These are phyloP conservation scores for Noctua janthe DNA, from an alignment of 2,888 invertebrate species.

Conservation along the genomic window DNA sequence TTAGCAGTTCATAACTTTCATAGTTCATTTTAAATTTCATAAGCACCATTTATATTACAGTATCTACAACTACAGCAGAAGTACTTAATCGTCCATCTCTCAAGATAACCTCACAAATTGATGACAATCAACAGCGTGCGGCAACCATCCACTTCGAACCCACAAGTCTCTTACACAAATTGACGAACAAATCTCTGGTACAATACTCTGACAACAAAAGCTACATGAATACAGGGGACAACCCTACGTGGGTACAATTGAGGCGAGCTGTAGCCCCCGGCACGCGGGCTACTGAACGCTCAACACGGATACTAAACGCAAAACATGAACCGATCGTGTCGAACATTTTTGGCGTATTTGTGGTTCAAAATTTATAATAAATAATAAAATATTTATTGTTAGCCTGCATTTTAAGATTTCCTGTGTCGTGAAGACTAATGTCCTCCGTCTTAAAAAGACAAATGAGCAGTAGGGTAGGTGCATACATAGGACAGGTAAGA, in stretches of 20 bases:
- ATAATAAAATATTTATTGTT: background rate
- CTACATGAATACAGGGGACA: constrained; percentile 25
- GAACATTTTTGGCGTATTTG: constrained; percentile 13
- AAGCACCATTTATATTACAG: background rate
- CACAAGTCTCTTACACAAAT: background rate
- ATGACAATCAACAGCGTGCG: background rate
- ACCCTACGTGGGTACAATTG: constrained; percentile 41
- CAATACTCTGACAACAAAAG: constrained; percentile 29
- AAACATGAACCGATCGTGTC: constrained; percentile 38
- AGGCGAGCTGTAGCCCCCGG: constrained; percentile 34
- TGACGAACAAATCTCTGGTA: background rate
- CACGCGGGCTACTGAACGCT: constrained; percentile 28
- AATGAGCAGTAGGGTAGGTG: too few species aligned
- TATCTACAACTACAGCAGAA: background rate
- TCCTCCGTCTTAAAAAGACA: too few species aligned
- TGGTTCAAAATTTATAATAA: background rate
- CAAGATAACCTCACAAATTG: background rate
- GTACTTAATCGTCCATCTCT: background rate
- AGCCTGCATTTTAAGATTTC: background rate
- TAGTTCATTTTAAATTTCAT: background rate
- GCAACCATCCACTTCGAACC: background rate
- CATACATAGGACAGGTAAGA: too few species aligned
- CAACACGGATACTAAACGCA: constrained; percentile 32
- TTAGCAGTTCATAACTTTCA: background rate
- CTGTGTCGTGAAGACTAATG: background rate